Evolutionary conservation across 2,888 invertebrate genomes (phyloP).

Genomic region (Mesorhabditis belari): DNA sequence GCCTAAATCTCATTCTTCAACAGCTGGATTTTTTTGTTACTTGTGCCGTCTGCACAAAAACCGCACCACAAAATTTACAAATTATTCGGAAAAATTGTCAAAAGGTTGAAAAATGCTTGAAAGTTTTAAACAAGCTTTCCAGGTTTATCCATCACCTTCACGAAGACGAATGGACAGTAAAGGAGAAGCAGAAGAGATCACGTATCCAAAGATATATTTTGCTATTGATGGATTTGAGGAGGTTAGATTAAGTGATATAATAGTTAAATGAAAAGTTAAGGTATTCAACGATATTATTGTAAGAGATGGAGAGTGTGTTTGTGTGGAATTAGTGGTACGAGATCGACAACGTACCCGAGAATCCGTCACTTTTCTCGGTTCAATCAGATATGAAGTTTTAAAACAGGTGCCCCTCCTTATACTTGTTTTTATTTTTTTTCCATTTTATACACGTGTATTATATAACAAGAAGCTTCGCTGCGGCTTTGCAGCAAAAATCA

Average conservation of each 20-base stretch:
- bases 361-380: slow-evolving; percentile 91
- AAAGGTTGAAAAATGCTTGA: too few species aligned
- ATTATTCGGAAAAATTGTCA: slow-evolving; percentile 84
- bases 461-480: too few species aligned
- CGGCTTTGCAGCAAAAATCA: too few species aligned
- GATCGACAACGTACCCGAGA: slow-evolving; percentile 65
- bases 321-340: slow-evolving; percentile 89
- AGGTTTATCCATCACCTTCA: slow-evolving; percentile 95
- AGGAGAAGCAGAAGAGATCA: slow-evolving; percentile 95
- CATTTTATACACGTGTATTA: too few species aligned
- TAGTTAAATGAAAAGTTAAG: slow-evolving; percentile 52
- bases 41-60: slow-evolving; percentile 91
- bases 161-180: slow-evolving; percentile 86
- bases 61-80: slow-evolving; percentile 92
- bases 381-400: slow-evolving; percentile 91
- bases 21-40: slow-evolving; percentile 91
- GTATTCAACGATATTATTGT: slow-evolving; percentile 93
- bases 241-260: slow-evolving; percentile 58
- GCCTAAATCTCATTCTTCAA: slow-evolving; percentile 4
- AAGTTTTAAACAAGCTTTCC: too few species aligned
- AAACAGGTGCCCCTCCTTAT: slow-evolving; percentile 96
- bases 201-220: slow-evolving; percentile 97
- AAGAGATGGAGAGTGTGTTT: slow-evolving; percentile 95
- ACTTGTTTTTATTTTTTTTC: too few species aligned
- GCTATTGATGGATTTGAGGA: slow-evolving; percentile 99